Conservation (phyloP, 1,140 invertebrate species). For the Pectinophora gossypiella region DNA sequence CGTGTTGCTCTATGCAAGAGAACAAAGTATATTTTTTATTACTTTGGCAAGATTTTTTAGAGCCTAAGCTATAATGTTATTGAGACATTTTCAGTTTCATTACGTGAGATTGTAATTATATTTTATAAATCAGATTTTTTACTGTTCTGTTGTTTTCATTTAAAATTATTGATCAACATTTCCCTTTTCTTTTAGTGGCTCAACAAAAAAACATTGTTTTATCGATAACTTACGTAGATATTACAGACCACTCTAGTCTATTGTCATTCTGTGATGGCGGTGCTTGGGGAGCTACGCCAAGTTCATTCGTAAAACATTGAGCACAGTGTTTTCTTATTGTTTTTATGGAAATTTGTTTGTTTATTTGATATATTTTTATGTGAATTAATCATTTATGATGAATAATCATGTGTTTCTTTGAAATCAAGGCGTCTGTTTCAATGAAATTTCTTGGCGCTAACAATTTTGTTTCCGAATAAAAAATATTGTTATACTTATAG, state of each 20-base stretch:
- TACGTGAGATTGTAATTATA: no score
- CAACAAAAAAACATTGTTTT: no score
- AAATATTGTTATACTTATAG: slow-evolving; percentile 36
- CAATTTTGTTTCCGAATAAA: slow-evolving; percentile 43
- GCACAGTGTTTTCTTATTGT: slow-evolving; percentile 26
- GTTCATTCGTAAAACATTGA: slow-evolving; percentile 46
- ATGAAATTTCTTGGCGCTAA: slow-evolving; percentile 42
- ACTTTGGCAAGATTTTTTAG: no score
- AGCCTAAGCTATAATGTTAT: no score
- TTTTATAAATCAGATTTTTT: no score
- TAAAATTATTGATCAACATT: no score
- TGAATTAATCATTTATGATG: slow-evolving; percentile 25
- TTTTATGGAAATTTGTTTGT: slow-evolving; percentile 22
- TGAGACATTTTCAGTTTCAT: no score
- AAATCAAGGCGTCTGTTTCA: slow-evolving; percentile 22
- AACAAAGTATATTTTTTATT: no score
- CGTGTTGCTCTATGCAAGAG: no score
- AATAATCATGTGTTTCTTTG: slow-evolving; percentile 36
- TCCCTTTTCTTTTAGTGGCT: no score
- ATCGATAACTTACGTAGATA: background rate
- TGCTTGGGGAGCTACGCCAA: slow-evolving; percentile 56
- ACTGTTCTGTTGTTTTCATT: no score
- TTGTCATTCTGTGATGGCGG: slow-evolving; percentile 36
- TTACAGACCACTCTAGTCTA: background rate
- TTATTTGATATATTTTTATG: slow-evolving; percentile 22